A percentile compares a stretch with the other conserved stretches of the same genome.
Conservation (phyloP, 37 sponge, comb jelly and placozoan species). For the Hormiphora californensis region DNA sequence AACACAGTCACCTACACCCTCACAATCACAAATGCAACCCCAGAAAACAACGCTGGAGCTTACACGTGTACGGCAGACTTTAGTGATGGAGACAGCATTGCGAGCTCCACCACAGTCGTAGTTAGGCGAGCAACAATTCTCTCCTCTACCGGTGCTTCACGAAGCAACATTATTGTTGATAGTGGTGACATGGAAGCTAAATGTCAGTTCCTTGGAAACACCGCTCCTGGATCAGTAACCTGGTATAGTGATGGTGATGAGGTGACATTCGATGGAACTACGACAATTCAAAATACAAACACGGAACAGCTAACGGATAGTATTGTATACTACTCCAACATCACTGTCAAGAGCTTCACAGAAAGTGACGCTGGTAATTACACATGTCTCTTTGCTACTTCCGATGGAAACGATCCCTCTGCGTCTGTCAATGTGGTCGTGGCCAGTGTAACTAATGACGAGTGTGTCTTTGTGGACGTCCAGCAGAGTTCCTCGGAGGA, state of each 20-base stretch:
- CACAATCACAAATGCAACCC: not conserved
- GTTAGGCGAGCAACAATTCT: not conserved
- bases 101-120: not conserved
- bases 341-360: not conserved
- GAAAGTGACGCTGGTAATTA: not conserved
- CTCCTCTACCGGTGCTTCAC: not conserved
- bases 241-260: not conserved
- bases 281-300: not conserved
- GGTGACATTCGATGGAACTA: not conserved
- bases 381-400: not conserved
- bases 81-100: not conserved
- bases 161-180: not conserved
- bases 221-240: not conserved
- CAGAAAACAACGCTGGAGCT: not conserved
- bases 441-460: not conserved
- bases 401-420: not conserved
- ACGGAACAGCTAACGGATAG: not conserved
- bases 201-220: not conserved
- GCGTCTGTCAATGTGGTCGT: not conserved
- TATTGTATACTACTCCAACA: not conserved
- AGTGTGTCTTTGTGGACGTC: slow-evolving; percentile 29
- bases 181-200: not conserved
- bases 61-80: not conserved
- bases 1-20: not conserved
- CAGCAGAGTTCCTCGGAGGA: not conserved